Conservation (phyloP, 1,140 invertebrate species). For the Micrasema longulum region DNA sequence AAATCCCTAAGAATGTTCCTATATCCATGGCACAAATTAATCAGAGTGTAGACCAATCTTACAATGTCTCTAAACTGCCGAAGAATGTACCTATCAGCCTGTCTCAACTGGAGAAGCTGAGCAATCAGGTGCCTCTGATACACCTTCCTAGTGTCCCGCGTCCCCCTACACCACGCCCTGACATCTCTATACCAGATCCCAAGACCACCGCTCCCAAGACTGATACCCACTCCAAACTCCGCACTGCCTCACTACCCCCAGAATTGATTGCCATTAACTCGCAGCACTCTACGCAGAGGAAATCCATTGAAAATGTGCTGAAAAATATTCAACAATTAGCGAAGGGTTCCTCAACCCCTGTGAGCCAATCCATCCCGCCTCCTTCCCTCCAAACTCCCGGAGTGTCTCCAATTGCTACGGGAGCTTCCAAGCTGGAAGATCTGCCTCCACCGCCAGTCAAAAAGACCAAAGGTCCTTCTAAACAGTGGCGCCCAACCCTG, state of each 20-base stretch:
- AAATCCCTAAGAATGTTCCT: slow-evolving; percentile 57
- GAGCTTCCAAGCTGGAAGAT: slow-evolving; percentile 23
- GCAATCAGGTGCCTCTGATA: slow-evolving; percentile 46
- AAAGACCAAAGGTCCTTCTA: slow-evolving; percentile 66
- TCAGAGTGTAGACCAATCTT: slow-evolving; percentile 45
- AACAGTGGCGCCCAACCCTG: slow-evolving; percentile 76
- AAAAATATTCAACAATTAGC: slow-evolving; percentile 67
- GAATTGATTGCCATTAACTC: slow-evolving; percentile 67
- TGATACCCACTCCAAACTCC: slow-evolving; percentile 34
- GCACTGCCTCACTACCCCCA: slow-evolving; percentile 58
- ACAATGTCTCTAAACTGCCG: slow-evolving; percentile 30
- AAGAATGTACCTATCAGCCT: slow-evolving; percentile 49
- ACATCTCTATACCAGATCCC: slow-evolving; percentile 35
- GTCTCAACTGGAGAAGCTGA: slow-evolving; percentile 52
- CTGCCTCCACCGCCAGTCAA: slow-evolving; percentile 59
- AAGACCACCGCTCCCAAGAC: slow-evolving; percentile 41
- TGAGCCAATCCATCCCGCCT: slow-evolving; percentile 60
- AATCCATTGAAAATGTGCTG: slow-evolving; percentile 65
- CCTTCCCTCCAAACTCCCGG: slow-evolving; percentile 22
- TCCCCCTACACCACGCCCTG: slow-evolving; percentile 57
- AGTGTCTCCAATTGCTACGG: slow-evolving; percentile 52
- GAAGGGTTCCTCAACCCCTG: slow-evolving; percentile 62
- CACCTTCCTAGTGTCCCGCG: slow-evolving; percentile 57
- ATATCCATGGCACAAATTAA: slow-evolving; percentile 59
- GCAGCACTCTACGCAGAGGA: slow-evolving; percentile 62